A percentile compares a stretch with the other conserved stretches of the same genome.
Evolutionary conservation across 2,888 invertebrate genomes (phyloP).

Genomic region (Drosophila vallismaia): DNA sequence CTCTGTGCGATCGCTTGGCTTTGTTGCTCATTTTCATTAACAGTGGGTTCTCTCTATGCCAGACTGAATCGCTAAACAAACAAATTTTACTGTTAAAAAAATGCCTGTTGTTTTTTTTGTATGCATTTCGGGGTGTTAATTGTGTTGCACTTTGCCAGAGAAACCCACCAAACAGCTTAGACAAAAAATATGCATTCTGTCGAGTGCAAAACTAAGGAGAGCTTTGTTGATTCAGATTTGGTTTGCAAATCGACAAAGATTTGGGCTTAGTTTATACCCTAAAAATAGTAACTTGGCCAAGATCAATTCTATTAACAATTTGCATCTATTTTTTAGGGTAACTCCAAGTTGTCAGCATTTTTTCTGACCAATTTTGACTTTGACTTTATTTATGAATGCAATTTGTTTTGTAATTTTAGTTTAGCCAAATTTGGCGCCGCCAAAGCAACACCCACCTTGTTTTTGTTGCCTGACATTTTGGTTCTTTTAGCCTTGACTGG

Average conservation of each 20-base stretch:
- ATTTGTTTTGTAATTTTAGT: conserved; percentile 69
- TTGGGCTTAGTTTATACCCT: conserved; percentile 5
- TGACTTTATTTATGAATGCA: conserved; percentile 68
- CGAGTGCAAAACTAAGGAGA: conserved; percentile 15
- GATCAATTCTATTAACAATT: too few relatives aligned
- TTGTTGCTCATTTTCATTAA: conserved; percentile 80
- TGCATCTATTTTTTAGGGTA: too few relatives aligned
- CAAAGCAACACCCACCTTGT: conserved; percentile 60
- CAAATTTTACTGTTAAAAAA: conserved; percentile 75
- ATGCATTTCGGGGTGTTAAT: conserved; percentile 74
- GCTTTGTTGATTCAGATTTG: conserved; percentile 19
- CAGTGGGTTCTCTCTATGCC: conserved; percentile 60
- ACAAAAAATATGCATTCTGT: conserved; percentile 41
- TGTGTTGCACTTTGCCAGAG: conserved; percentile 73
- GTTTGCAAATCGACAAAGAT: not conserved
- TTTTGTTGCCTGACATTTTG: conserved; percentile 57
- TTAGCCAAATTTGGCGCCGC: conserved; percentile 75
- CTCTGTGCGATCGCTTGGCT: conserved; percentile 60
- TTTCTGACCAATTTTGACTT: conserved; percentile 20
- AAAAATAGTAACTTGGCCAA: not conserved
- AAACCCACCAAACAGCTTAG: conserved; percentile 34
- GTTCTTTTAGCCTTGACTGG: conserved; percentile 45
- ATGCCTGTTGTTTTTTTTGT: conserved; percentile 26
- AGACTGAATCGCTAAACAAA: conserved; percentile 68
- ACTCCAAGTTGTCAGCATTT: conserved; percentile 14